Evolutionary conservation across 2,888 invertebrate genomes (phyloP).

Genomic region (Drosophila trichaetosa): DNA sequence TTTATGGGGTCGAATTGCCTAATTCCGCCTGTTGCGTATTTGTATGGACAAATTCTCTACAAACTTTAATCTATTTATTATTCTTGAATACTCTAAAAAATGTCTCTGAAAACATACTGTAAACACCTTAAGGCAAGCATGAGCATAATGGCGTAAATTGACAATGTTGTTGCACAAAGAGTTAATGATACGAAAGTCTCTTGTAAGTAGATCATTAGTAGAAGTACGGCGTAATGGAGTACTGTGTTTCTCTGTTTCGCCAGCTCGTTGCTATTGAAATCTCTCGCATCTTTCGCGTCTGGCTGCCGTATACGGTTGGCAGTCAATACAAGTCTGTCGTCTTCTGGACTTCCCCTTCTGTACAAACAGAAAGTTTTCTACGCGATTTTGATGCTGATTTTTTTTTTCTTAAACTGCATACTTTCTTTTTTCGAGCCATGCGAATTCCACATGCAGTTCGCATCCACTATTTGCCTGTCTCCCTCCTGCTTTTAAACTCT

Average conservation of each 20-base stretch:
- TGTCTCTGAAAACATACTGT: not conserved
- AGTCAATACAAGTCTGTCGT: conserved; percentile 15
- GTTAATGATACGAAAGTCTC: not conserved
- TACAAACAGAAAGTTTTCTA: conserved; percentile 60
- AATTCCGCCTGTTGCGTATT: not conserved
- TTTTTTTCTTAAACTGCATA: conserved; percentile 24
- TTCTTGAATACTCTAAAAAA: not conserved
- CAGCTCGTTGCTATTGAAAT: not conserved
- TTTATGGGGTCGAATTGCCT: not conserved
- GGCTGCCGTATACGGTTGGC: conserved; percentile 25
- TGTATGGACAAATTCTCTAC: not conserved
- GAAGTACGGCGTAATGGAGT: not conserved
- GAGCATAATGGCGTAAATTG: not conserved
- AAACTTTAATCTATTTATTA: not conserved
- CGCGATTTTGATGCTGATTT: conserved; percentile 16
- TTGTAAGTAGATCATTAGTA: not conserved
- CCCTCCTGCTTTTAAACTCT: not conserved
- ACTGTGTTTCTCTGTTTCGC: not conserved
- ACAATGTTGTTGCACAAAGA: not conserved
- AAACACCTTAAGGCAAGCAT: not conserved
- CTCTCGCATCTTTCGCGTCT: conserved; percentile 24
- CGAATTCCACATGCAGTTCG: conserved; percentile 60
- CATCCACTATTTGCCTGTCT: conserved; percentile 14
- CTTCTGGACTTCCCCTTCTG: conserved; percentile 4
- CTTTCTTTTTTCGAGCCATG: conserved; percentile 69